phyloP scores from a whole-genome alignment of 2,888 invertebrate genomes.

The Tricholauxania praeusta region DNA sequence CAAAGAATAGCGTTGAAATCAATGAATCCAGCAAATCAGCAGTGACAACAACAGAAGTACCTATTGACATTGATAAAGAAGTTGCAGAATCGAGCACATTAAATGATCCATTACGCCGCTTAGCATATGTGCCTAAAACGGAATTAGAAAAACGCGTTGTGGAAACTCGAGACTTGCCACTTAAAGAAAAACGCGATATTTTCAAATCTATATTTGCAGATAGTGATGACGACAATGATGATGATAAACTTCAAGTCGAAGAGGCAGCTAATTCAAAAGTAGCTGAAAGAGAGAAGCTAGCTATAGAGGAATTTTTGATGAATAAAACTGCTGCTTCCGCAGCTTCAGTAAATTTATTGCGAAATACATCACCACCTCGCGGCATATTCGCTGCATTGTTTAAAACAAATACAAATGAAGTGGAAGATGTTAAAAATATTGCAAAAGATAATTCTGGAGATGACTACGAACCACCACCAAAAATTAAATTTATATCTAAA shows the following conservation, averaged over 20 bases:
- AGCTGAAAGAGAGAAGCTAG: conserved; percentile 50
- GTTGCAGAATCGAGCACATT: conserved; percentile 30
- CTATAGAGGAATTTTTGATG: conserved; percentile 43
- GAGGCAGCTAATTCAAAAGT: conserved; percentile 24
- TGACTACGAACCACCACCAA: conserved; percentile 1
- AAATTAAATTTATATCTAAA: neutral
- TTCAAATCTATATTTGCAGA: conserved; percentile 92
- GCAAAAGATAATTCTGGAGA: conserved; percentile 14
- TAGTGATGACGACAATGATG: conserved; percentile 75
- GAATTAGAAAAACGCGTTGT: conserved; percentile 62
- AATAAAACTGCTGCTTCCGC: conserved; percentile 25
- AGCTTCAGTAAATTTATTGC: conserved; percentile 71
- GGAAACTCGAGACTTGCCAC: conserved; percentile 62
- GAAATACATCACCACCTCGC: conserved; percentile 78
- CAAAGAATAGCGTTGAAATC: neutral
- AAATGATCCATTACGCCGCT: conserved; percentile 30
- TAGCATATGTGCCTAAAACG: conserved; percentile 56
- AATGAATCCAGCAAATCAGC: neutral
- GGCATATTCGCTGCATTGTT: conserved; percentile 73
- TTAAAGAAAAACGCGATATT: conserved; percentile 78
- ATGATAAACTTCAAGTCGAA: conserved; percentile 66
- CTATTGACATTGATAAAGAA: conserved; percentile 18
- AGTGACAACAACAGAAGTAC: too few species aligned
- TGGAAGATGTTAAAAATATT: conserved; percentile 8
- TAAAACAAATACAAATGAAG: conserved; percentile 31